A percentile compares a stretch with the other conserved stretches of the same genome.
Conservation (phyloP, 2,797 vertebrate genomes). For the Rhinogobio ventralis region DNA sequence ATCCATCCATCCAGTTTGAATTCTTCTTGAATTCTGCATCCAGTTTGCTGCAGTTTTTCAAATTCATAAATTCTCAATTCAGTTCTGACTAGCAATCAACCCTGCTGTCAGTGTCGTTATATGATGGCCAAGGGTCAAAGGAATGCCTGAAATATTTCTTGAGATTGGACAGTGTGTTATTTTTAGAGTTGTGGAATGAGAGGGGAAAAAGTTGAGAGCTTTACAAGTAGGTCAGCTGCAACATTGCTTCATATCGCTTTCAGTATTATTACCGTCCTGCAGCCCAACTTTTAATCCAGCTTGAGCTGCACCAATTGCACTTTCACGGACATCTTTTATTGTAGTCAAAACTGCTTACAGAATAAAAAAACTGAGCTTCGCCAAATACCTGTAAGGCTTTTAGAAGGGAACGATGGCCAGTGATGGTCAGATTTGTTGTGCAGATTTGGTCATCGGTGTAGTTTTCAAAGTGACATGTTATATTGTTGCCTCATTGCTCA, state of each 20-base stretch:
- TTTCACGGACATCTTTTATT: constrained; percentile 49
- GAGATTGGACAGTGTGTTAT: constrained; percentile 79
- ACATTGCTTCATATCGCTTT: constrained; percentile 76
- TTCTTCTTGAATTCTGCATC: background rate
- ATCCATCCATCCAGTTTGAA: too few species aligned
- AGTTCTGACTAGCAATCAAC: constrained; percentile 12
- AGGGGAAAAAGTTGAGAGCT: constrained; percentile 76
- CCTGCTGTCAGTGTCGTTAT: constrained; percentile 66
- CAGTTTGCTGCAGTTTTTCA: background rate
- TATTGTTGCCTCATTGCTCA: background rate
- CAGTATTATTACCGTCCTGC: constrained; percentile 79
- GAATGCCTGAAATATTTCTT: constrained; percentile 77
- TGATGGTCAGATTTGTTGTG: constrained; percentile 29
- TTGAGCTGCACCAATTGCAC: constrained; percentile 66
- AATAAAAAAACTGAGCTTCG: constrained; percentile 28
- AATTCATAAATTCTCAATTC: background rate
- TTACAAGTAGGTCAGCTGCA: constrained; percentile 83
- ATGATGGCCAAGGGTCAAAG: constrained; percentile 71
- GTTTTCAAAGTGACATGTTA: background rate
- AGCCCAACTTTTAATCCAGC: constrained; percentile 77
- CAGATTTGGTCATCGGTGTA: background rate
- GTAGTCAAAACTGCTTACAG: constrained; percentile 37
- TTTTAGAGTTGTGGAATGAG: constrained; percentile 78
- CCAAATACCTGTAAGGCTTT: constrained; percentile 20
- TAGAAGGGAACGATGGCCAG: background rate